These are phyloP conservation scores for Thalassaphorura encarpata DNA, from an alignment of 1,140 invertebrate species.

Conservation along the genomic window DNA sequence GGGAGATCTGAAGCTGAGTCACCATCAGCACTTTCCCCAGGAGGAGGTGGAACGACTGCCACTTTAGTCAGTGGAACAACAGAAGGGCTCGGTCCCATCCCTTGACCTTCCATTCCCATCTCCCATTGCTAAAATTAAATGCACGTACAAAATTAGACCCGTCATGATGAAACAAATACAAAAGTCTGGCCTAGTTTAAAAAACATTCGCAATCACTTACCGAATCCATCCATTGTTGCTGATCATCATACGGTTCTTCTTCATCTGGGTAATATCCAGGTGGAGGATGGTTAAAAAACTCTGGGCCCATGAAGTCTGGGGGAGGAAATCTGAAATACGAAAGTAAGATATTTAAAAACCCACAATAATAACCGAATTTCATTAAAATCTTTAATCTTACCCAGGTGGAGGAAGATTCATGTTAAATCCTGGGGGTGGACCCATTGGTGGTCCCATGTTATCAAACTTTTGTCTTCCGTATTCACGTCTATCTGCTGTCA, in stretches of 20 bases:
- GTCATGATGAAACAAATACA: slow-evolving; percentile 3
- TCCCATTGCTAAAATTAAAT: slow-evolving; percentile 24
- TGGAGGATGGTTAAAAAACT: slow-evolving; percentile 30
- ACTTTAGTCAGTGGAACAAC: slow-evolving; percentile 27
- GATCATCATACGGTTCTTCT: slow-evolving; percentile 24
- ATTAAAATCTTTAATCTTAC: slow-evolving; percentile 23
- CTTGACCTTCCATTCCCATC: slow-evolving; percentile 9
- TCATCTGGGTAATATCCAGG: slow-evolving; percentile 19
- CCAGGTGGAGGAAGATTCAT: slow-evolving; percentile 30
- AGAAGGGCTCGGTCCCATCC: not conserved
- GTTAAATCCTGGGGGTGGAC: slow-evolving; percentile 40
- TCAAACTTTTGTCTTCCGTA: slow-evolving; percentile 56
- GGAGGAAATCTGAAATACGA: slow-evolving; percentile 24
- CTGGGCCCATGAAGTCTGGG: slow-evolving; percentile 21
- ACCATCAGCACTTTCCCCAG: slow-evolving; percentile 17
- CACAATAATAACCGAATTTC: not conserved
- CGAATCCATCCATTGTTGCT: slow-evolving; percentile 32
- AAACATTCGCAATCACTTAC: slow-evolving; percentile 8
- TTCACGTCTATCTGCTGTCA: slow-evolving; percentile 74
- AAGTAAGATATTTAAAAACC: too few relatives aligned
- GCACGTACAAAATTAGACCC: too few relatives aligned
- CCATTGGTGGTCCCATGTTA: slow-evolving; percentile 45
- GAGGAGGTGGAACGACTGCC: slow-evolving; percentile 26
- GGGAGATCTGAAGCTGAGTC: too few relatives aligned
- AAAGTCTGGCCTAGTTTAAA: not conserved